These are phyloP conservation scores for Dendrolimus houi DNA, from an alignment of 2,888 invertebrate species.

Conservation along the genomic window DNA sequence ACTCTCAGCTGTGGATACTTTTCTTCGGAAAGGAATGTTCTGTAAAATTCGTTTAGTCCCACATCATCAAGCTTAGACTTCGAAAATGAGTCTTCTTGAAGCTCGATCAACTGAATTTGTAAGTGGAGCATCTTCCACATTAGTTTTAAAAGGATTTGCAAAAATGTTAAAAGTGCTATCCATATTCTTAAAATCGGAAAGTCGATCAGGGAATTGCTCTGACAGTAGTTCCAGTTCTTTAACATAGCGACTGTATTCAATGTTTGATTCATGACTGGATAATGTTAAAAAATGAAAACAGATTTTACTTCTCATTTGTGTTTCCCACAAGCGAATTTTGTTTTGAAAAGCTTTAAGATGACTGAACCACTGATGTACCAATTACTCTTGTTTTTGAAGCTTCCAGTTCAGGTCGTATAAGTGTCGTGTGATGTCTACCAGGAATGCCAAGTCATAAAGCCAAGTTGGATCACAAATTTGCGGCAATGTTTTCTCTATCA, in stretches of 20 bases:
- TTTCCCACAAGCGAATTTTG: too few relatives aligned
- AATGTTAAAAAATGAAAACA: background rate
- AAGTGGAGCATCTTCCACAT: too few relatives aligned
- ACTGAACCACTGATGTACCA: background rate
- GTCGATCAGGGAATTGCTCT: background rate
- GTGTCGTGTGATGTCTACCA: background rate
- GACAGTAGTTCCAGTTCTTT: background rate
- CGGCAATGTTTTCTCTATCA: background rate
- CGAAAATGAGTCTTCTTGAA: too few relatives aligned
- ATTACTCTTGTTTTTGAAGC: too few relatives aligned
- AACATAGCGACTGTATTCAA: background rate
- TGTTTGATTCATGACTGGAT: background rate
- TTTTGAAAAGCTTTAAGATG: background rate
- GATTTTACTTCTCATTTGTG: background rate
- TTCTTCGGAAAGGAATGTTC: too few relatives aligned
- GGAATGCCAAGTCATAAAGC: background rate
- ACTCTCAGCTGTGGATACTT: too few relatives aligned
- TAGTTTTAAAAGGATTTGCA: too few relatives aligned
- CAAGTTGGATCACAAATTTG: background rate
- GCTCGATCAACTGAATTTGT: too few relatives aligned
- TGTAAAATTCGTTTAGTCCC: too few relatives aligned
- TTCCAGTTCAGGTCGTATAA: background rate
- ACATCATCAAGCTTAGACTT: too few relatives aligned
- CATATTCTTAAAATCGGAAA: background rate
- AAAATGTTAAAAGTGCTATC: background rate